A percentile compares a stretch with the other conserved stretches of the same genome.
phyloP scores from a whole-genome alignment of 2,113 vertebrate species.

The Furnarius figulus region DNA sequence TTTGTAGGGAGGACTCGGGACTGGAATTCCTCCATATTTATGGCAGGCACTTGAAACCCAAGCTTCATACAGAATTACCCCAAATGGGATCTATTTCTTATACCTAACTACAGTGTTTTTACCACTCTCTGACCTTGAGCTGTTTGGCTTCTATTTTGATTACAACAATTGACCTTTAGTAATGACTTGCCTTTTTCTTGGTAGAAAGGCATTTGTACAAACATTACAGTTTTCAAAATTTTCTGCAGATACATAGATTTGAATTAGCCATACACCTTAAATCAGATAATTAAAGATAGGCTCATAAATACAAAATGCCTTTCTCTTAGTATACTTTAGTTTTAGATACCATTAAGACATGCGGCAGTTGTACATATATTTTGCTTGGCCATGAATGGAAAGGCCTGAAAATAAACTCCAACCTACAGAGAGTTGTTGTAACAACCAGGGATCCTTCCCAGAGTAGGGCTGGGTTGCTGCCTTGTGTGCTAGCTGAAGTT shows the following conservation, averaged over 20 bases:
- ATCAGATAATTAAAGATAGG: not conserved
- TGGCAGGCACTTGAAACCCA: not conserved
- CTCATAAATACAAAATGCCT: not conserved
- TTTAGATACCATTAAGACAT: not conserved
- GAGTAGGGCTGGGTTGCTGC: not conserved
- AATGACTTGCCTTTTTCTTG: not conserved
- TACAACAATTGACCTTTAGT: not conserved
- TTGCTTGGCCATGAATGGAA: not conserved
- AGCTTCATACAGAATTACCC: not conserved
- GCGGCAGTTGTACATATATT: not conserved
- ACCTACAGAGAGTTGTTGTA: not conserved
- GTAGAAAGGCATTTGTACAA: not conserved
- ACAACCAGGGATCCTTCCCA: not conserved
- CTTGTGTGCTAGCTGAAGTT: not conserved
- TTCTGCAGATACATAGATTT: not conserved
- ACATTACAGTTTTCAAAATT: not conserved
- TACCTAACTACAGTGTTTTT: not conserved
- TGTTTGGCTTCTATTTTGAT: not conserved
- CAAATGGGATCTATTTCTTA: not conserved
- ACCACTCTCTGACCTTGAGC: rapidly evolving
- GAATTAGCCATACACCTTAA: not conserved
- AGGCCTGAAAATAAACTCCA: not conserved
- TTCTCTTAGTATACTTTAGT: not conserved
- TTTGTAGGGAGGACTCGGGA: rapidly evolving
- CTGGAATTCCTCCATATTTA: not conserved